Evolutionary conservation across 1,140 invertebrate species (phyloP).

Genomic region (Anastrepha ludens): DNA sequence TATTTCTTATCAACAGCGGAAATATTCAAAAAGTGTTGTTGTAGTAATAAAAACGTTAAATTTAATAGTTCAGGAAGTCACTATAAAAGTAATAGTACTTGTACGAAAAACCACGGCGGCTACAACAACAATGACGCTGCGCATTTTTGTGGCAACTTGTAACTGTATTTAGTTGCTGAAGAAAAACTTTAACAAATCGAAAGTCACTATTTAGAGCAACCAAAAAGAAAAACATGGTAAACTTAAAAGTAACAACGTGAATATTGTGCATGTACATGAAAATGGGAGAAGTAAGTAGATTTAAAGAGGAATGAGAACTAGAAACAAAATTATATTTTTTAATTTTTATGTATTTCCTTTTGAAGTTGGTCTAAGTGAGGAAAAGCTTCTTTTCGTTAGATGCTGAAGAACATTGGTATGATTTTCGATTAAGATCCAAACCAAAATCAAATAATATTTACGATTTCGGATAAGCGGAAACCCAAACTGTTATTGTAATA

Average conservation of each 20-base stretch:
- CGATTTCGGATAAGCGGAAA: too few species aligned
- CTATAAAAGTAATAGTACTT: slow-evolving; percentile 44
- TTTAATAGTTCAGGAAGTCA: slow-evolving; percentile 51
- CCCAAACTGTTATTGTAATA: too few species aligned
- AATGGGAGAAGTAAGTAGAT: too few species aligned
- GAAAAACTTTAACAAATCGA: slow-evolving; percentile 26
- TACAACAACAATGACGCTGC: neutral
- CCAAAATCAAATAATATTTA: too few species aligned
- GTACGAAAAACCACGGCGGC: neutral
- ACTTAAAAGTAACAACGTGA: neutral
- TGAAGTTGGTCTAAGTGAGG: too few species aligned
- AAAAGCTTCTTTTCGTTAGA: too few species aligned
- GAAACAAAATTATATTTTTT: too few species aligned
- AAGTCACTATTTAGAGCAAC: neutral
- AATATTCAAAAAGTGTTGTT: slow-evolving; percentile 50
- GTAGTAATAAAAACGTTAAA: slow-evolving; percentile 52
- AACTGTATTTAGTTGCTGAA: neutral
- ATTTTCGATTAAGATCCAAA: too few species aligned
- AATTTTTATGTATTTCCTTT: too few species aligned
- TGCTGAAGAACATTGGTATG: too few species aligned
- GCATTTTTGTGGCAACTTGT: neutral
- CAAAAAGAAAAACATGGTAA: neutral
- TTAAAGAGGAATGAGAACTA: too few species aligned
- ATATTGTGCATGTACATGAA: too few species aligned
- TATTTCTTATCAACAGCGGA: slow-evolving; percentile 42